These are phyloP conservation scores for Pagetopsis macropterus DNA, from an alignment of 2,797 vertebrate species.

Conservation along the genomic window DNA sequence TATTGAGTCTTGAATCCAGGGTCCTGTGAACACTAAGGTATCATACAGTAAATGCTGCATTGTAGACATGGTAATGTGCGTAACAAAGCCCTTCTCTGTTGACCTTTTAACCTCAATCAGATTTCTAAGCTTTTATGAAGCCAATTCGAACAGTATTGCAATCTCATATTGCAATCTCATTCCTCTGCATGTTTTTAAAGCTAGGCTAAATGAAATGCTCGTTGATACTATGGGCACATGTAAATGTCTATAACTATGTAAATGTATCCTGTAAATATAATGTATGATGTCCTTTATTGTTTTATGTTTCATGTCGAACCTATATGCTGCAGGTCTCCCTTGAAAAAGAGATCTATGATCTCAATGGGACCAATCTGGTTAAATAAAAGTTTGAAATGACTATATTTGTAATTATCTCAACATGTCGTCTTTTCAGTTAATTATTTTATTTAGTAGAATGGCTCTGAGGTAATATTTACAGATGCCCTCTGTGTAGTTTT, in stretches of 20 bases:
- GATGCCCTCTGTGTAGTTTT: background rate
- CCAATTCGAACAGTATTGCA: constrained; percentile 11
- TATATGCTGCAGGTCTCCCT: too few relatives aligned
- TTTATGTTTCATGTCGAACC: too few relatives aligned
- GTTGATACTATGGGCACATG: too few relatives aligned
- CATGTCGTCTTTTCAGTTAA: background rate
- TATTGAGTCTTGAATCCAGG: constrained; percentile 20
- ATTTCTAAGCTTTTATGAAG: constrained; percentile 27
- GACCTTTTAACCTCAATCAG: constrained; percentile 32
- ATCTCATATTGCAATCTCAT: too few relatives aligned
- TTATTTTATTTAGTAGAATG: constrained; percentile 13
- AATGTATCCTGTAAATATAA: too few relatives aligned
- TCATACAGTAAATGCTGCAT: constrained; percentile 8
- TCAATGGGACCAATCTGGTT: too few relatives aligned
- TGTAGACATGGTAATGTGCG: constrained; percentile 26
- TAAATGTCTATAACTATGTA: too few relatives aligned
- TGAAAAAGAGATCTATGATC: too few relatives aligned
- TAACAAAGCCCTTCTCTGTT: constrained; percentile 17
- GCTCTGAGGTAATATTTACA: background rate
- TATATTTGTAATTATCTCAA: constrained; percentile 29
- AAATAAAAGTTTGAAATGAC: too few relatives aligned
- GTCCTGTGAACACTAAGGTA: constrained; percentile 27
- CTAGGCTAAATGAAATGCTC: too few relatives aligned
- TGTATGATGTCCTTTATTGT: too few relatives aligned
- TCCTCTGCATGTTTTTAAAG: too few relatives aligned